Conservation (phyloP, 2,113 vertebrate species). For the Miniopterus natalensis region DNA sequence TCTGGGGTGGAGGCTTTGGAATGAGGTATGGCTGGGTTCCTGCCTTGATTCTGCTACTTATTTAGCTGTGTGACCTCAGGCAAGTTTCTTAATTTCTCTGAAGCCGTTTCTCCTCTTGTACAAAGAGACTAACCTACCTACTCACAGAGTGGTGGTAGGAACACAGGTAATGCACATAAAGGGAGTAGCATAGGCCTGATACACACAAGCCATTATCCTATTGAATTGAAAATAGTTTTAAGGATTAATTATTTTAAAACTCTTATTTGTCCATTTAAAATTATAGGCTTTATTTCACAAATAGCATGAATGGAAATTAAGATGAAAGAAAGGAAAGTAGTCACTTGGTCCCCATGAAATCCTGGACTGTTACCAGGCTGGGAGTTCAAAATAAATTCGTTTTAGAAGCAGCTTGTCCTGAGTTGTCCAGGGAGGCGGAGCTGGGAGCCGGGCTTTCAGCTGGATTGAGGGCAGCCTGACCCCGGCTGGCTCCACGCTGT, state of each 20-base stretch:
- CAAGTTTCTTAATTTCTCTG: conserved; percentile 33
- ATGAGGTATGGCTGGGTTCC: not conserved
- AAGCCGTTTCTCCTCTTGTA: not conserved
- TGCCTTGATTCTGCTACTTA: not conserved
- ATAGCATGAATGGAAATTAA: conserved; percentile 2
- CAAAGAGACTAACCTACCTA: not conserved
- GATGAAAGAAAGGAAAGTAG: not conserved
- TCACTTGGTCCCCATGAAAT: not conserved
- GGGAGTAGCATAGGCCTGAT: not conserved
- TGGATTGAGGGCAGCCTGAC: not conserved
- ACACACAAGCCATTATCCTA: not conserved
- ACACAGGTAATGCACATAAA: not conserved
- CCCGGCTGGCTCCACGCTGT: rapidly evolving
- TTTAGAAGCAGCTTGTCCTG: conserved; percentile 44
- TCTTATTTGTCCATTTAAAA: conserved; percentile 28
- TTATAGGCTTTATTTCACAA: conserved; percentile 5
- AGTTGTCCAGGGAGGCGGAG: not conserved
- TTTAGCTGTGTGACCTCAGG: not conserved
- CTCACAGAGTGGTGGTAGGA: not conserved
- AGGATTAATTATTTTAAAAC: conserved; percentile 51
- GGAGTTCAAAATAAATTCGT: not conserved
- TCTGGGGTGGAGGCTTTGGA: not conserved
- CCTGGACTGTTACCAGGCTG: not conserved
- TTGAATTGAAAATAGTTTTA: conserved; percentile 47
- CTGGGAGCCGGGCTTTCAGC: not conserved